Evolutionary conservation across 2,113 vertebrate species (phyloP).

Genomic region (Riparia riparia): DNA sequence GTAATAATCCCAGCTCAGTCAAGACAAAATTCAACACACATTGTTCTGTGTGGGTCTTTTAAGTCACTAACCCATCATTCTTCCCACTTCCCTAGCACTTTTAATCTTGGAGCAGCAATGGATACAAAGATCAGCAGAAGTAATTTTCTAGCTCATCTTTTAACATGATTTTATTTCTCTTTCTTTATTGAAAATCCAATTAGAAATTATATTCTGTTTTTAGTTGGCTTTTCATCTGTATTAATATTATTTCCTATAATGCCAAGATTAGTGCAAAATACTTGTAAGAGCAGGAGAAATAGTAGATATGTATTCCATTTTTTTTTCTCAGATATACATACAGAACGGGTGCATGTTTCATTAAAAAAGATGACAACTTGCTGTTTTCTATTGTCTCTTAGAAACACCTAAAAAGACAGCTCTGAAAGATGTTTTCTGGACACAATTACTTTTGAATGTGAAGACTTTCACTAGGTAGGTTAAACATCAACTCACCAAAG

Average conservation of each 20-base stretch:
- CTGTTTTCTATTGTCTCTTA: neutral
- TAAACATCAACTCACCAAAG: neutral
- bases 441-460: neutral
- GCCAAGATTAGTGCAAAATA: neutral
- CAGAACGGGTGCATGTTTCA: accelerated
- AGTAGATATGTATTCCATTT: accelerated
- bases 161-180: neutral
- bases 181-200: neutral
- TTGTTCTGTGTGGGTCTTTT: neutral
- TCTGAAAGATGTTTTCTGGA: neutral
- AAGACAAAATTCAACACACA: neutral
- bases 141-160: neutral
- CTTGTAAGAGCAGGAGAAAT: neutral
- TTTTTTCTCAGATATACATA: neutral
- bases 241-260: neutral
- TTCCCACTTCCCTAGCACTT: neutral
- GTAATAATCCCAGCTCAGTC: neutral
- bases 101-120: neutral
- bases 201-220: neutral
- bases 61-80: accelerated
- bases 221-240: neutral
- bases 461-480: neutral
- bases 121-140: neutral
- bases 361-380: neutral
- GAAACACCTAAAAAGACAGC: neutral